Percentiles rank a stretch among this genome's conserved stretches.
Conservation (phyloP, 2,797 vertebrate genomes). For the Nannoperca obscura region DNA sequence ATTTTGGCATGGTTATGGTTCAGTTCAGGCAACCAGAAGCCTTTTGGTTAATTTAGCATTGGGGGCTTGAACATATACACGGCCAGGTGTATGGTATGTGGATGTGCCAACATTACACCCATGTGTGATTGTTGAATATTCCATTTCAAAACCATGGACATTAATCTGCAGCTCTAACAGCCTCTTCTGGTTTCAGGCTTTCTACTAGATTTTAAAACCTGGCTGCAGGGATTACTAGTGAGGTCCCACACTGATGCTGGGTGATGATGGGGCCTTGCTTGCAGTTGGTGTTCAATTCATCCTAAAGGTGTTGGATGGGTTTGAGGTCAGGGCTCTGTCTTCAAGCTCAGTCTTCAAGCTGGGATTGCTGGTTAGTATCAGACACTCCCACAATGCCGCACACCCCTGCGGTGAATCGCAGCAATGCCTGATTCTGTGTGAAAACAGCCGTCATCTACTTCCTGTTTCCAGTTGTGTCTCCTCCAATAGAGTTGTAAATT, state of each 20-base stretch:
- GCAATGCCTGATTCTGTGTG: no score
- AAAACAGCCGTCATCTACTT: background rate
- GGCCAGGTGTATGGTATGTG: background rate
- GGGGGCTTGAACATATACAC: background rate
- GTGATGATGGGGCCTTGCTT: background rate
- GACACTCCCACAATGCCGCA: no score
- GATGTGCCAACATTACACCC: background rate
- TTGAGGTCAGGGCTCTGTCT: background rate
- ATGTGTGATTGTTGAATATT: background rate
- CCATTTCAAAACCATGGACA: background rate
- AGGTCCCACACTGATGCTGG: background rate
- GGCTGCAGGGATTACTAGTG: background rate
- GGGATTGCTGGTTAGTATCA: no score
- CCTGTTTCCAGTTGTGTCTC: background rate
- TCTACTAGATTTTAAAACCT: background rate
- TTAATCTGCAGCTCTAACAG: background rate
- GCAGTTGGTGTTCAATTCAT: background rate
- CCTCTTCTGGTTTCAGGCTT: background rate
- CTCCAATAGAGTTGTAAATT: background rate
- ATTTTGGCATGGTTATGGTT: background rate
- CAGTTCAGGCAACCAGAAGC: background rate
- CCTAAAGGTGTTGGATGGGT: background rate
- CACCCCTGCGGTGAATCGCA: no score
- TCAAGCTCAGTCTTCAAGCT: no score
- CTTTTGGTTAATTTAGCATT: background rate